These are phyloP conservation scores for Indicator maculatus DNA, from an alignment of 2,113 vertebrate genomes.

Conservation along the genomic window DNA sequence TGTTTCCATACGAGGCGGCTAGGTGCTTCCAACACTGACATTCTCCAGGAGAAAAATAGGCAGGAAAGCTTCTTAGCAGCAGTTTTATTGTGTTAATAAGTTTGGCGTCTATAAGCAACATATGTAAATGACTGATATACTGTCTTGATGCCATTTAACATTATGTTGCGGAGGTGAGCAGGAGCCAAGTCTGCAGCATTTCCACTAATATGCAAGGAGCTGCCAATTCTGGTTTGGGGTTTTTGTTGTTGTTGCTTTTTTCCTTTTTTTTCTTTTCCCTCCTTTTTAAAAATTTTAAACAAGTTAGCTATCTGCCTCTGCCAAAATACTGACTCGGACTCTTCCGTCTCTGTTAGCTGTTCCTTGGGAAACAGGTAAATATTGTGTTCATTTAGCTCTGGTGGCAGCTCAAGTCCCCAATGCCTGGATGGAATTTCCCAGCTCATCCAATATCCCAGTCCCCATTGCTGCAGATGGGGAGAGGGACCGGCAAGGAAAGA, in stretches of 20 bases:
- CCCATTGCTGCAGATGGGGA: rapidly evolving
- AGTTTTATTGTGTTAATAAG: conserved; percentile 73
- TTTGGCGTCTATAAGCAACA: conserved; percentile 77
- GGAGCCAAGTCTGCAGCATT: conserved; percentile 70
- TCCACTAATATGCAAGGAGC: conserved; percentile 45
- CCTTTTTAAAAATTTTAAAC: background rate
- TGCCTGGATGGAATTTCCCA: background rate
- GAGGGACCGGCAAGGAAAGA: background rate
- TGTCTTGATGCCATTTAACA: conserved; percentile 70
- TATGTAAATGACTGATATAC: conserved; percentile 72
- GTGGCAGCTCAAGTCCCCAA: background rate
- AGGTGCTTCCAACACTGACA: conserved; percentile 67
- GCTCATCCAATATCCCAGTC: rapidly evolving
- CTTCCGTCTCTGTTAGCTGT: rapidly evolving
- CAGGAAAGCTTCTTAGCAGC: conserved; percentile 65
- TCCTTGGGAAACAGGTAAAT: background rate
- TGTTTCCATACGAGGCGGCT: conserved; percentile 34
- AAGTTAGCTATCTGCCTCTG: background rate
- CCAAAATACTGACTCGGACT: conserved; percentile 1
- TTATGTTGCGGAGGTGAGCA: conserved; percentile 66
- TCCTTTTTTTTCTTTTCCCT: rapidly evolving
- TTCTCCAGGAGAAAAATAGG: conserved; percentile 58
- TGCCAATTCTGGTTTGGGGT: conserved; percentile 38
- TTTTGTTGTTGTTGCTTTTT: background rate
- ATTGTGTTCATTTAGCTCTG: background rate